Conservation (phyloP, 2,888 invertebrate species). For the Lasioglossum lativentre region DNA sequence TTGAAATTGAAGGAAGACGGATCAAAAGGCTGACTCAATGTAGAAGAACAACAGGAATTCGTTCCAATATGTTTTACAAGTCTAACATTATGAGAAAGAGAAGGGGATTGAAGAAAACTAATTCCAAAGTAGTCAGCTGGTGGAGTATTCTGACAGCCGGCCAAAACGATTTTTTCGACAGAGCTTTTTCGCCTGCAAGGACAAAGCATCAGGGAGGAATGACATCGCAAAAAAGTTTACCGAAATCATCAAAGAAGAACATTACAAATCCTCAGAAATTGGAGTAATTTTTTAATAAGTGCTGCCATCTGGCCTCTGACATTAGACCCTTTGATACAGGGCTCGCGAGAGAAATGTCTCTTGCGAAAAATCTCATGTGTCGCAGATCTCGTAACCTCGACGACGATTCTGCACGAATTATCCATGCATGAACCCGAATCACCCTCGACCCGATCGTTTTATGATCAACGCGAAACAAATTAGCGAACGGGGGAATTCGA, state of each 20-base stretch:
- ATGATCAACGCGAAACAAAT: conserved; percentile 31
- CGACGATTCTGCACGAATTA: conserved; percentile 38
- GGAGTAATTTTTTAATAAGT: conserved; percentile 73
- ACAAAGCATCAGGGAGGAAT: background rate
- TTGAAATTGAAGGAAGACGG: background rate
- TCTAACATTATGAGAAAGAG: conserved; percentile 54
- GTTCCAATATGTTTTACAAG: conserved; percentile 63
- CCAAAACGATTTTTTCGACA: conserved; percentile 13
- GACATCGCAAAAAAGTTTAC: conserved; percentile 27
- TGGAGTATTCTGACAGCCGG: conserved; percentile 67
- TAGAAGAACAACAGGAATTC: conserved; percentile 7
- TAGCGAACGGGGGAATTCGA: conserved; percentile 38
- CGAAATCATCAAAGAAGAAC: conserved; percentile 47
- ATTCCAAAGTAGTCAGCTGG: conserved; percentile 70
- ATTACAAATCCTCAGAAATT: conserved; percentile 73
- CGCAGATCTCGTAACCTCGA: conserved; percentile 72
- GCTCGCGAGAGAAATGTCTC: conserved; percentile 62
- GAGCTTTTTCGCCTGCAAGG: background rate
- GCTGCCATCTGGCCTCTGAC: conserved; percentile 84
- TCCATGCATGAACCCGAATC: conserved; percentile 33
- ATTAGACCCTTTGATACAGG: conserved; percentile 75
- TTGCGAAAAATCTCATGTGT: conserved; percentile 56
- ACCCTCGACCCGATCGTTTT: background rate
- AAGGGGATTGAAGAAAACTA: conserved; percentile 58
- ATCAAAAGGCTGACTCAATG: background rate